Percentiles rank a stretch among this genome's conserved stretches.
Evolutionary conservation across 2,797 vertebrate species (phyloP).

Genomic region (Zalophus californianus): DNA sequence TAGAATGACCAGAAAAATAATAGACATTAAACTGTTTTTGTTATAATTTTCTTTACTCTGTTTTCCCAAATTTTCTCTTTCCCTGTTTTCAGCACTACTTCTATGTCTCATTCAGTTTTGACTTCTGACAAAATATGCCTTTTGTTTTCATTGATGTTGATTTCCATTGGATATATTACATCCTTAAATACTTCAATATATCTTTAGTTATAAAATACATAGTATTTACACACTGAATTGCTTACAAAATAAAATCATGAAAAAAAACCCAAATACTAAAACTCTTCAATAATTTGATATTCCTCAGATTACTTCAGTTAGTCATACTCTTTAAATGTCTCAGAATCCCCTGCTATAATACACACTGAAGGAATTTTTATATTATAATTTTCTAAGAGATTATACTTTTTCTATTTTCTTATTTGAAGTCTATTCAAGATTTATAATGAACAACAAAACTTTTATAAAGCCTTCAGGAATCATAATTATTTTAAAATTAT

Average conservation of each 20-base stretch:
- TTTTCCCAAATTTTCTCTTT: neutral
- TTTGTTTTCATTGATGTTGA: neutral
- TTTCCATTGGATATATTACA: constrained; percentile 56
- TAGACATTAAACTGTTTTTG: neutral
- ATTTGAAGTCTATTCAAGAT: constrained; percentile 56
- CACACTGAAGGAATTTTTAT: constrained; percentile 28
- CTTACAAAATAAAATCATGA: constrained; percentile 72
- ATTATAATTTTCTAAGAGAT: constrained; percentile 69
- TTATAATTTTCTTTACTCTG: constrained; percentile 25
- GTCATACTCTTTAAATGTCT: constrained; percentile 50
- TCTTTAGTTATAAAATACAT: constrained; percentile 25
- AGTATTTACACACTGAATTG: constrained; percentile 68
- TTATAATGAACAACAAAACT: constrained; percentile 56
- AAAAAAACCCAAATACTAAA: constrained; percentile 77
- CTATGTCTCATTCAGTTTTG: constrained; percentile 48
- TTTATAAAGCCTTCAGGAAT: neutral
- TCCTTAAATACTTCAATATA: constrained; percentile 66
- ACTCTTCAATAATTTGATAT: constrained; percentile 75
- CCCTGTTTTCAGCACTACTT: neutral
- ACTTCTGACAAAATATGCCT: neutral
- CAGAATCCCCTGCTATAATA: constrained; percentile 39
- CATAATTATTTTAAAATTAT: neutral
- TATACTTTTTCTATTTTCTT: neutral
- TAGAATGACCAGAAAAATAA: neutral
- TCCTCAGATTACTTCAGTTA: constrained; percentile 69